phyloP scores from a whole-genome alignment of 2,113 vertebrate genomes.

The Panthera uncia region DNA sequence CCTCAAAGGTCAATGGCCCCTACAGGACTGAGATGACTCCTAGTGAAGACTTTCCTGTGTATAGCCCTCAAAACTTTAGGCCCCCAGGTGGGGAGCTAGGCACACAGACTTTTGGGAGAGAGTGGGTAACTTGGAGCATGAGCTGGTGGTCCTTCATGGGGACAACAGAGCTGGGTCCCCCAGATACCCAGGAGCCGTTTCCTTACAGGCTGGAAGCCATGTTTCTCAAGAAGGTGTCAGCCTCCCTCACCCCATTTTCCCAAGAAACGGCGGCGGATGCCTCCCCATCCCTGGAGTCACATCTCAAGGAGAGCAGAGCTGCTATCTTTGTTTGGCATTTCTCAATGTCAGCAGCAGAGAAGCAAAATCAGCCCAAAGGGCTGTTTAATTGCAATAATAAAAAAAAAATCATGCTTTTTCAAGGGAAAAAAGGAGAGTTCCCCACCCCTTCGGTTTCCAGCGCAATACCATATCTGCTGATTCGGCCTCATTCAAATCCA shows the following conservation, averaged over 20 bases:
- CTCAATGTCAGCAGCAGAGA: constrained; percentile 73
- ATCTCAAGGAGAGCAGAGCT: constrained; percentile 15
- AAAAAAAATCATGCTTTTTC: constrained; percentile 69
- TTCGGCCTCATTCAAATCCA: constrained; percentile 77
- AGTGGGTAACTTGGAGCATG: not conserved
- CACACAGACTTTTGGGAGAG: not conserved
- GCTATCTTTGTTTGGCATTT: constrained; percentile 66
- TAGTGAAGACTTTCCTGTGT: not conserved
- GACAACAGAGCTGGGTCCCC: not conserved
- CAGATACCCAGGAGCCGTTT: not conserved
- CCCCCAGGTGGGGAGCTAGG: not conserved
- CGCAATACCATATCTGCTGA: constrained; percentile 72
- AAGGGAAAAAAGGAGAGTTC: constrained; percentile 41
- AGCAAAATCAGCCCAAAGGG: constrained; percentile 68
- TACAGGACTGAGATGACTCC: not conserved
- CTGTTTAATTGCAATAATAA: constrained; percentile 74
- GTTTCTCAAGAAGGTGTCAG: not conserved
- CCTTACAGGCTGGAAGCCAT: not conserved
- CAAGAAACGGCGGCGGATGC: rapidly evolving
- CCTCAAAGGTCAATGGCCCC: not conserved
- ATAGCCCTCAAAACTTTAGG: not conserved
- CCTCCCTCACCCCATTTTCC: not conserved
- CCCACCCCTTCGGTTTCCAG: constrained; percentile 40
- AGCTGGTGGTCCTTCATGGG: not conserved
- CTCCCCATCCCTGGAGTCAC: not conserved